phyloP scores from a whole-genome alignment of 2,888 invertebrate species.

The Bugula neritina region DNA sequence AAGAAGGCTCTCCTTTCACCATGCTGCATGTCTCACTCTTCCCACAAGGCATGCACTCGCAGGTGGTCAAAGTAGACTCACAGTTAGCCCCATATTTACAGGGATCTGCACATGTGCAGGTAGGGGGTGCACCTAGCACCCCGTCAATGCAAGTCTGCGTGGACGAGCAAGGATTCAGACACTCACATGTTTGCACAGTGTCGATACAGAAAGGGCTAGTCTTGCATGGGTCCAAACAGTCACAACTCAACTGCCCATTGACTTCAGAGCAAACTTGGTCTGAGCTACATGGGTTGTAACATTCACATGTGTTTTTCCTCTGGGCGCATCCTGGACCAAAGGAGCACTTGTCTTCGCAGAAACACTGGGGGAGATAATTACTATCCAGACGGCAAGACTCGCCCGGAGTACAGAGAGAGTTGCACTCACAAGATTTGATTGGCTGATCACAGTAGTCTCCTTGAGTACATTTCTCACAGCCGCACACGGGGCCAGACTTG shows the following conservation, averaged over 20 bases:
- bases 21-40: not conserved
- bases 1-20: not conserved
- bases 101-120: not conserved
- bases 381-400: not conserved
- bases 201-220: not conserved
- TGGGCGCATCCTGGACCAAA: conserved; percentile 16
- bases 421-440: conserved; percentile 8
- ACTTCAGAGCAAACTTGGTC: not conserved
- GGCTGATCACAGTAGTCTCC: conserved; percentile 14
- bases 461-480: not conserved
- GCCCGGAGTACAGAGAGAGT: not conserved
- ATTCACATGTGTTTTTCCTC: conserved; percentile 9
- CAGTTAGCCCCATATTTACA: not conserved
- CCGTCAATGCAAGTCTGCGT: not conserved
- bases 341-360: conserved; percentile 6
- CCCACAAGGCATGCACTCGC: not conserved
- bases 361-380: not conserved
- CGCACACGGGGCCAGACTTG: not conserved
- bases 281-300: conserved; percentile 6
- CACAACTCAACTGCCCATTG: not conserved
- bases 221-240: conserved; percentile 1
- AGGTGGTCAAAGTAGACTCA: not conserved
- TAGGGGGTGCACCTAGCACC: not conserved
- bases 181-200: conserved; percentile 10
- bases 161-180: conserved; percentile 1